phyloP scores from a whole-genome alignment of 2,113 vertebrate species.

The Antechinus stuartii region DNA sequence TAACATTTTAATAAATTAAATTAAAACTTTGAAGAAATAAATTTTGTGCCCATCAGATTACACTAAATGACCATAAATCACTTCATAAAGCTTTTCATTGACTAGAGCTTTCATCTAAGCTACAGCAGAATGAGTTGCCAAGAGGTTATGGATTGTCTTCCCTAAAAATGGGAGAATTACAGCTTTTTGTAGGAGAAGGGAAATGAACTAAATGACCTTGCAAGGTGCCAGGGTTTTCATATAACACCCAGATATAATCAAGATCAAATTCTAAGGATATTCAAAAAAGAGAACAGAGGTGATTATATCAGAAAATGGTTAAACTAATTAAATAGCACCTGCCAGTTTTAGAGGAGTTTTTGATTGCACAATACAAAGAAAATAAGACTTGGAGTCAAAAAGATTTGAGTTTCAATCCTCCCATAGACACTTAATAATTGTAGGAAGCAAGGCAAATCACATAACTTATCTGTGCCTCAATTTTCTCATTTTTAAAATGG shows the following conservation, averaged over 20 bases:
- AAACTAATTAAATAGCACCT: background rate
- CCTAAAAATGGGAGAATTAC: accelerated
- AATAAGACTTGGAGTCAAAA: background rate
- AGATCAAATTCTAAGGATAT: background rate
- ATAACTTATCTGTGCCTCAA: background rate
- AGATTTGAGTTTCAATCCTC: background rate
- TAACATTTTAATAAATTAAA: slow-evolving; percentile 70
- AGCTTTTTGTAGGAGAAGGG: no score
- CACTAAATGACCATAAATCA: slow-evolving; percentile 42
- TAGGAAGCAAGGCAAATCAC: background rate
- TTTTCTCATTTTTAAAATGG: background rate
- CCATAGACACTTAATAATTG: accelerated
- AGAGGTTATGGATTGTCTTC: background rate
- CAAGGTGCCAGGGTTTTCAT: background rate
- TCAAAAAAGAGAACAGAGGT: background rate
- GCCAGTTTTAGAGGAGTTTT: background rate
- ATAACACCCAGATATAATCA: background rate
- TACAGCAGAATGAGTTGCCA: background rate
- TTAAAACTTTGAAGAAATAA: slow-evolving; percentile 41
- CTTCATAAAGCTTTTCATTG: background rate
- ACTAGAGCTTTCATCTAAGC: background rate
- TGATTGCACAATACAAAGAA: background rate
- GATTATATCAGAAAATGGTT: background rate
- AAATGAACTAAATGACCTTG: background rate
- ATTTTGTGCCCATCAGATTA: slow-evolving; percentile 40